Conservation (phyloP, 2,113 vertebrate species). For the Silurus meridionalis region DNA sequence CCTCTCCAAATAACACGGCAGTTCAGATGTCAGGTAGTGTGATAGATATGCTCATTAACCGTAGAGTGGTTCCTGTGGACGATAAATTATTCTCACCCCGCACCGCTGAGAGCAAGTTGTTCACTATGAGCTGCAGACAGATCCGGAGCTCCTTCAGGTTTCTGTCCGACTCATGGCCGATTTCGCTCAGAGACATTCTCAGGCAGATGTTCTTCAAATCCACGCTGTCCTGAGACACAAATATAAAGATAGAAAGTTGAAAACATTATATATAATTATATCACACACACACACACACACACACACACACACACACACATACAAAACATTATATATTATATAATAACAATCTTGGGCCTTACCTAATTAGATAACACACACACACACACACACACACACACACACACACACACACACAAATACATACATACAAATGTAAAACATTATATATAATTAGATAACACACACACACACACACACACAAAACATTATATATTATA, state of each 20-base stretch:
- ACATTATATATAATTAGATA: no score
- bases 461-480: no score
- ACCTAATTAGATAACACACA: no score
- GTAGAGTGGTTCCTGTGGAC: conserved; percentile 7
- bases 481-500: no score
- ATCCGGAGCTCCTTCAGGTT: conserved; percentile 50
- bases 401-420: no score
- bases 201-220: conserved; percentile 56
- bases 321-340: no score
- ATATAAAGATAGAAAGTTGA: background rate
- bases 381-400: no score
- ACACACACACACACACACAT: background rate
- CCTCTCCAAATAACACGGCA: background rate
- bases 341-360: no score
- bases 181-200: conserved; percentile 37
- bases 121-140: conserved; percentile 50
- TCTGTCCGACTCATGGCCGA: conserved; percentile 21
- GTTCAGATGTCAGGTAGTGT: conserved; percentile 51
- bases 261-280: no score
- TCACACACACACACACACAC: background rate
- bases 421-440: no score
- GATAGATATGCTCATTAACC: conserved; percentile 39
- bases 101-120: conserved; percentile 29
- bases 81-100: conserved; percentile 22
- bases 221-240: conserved; percentile 43